Evolutionary conservation across 2,888 invertebrate genomes (phyloP).

Genomic region (Archaeoteleia sp.): DNA sequence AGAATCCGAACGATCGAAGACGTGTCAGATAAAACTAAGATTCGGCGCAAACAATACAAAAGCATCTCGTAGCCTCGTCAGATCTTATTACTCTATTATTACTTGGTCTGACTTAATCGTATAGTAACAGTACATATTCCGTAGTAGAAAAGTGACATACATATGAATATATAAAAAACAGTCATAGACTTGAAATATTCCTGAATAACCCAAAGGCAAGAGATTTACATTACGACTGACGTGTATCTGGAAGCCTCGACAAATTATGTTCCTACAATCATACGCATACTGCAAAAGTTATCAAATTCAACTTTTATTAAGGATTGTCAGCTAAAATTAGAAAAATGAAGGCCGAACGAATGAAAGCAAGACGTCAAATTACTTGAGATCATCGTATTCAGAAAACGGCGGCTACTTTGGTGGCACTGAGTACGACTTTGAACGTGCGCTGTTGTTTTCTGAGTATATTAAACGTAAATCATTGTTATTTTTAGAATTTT

Average conservation of each 20-base stretch:
- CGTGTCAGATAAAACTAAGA: slow-evolving; percentile 13
- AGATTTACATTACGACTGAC: slow-evolving; percentile 45
- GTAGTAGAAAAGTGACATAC: slow-evolving; percentile 46
- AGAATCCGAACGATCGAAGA: slow-evolving; percentile 21
- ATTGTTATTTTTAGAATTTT: too few relatives aligned
- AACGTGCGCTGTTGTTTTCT: too few relatives aligned
- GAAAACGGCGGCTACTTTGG: too few relatives aligned
- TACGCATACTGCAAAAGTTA: slow-evolving; percentile 30
- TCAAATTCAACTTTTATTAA: slow-evolving; percentile 2
- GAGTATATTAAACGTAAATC: too few relatives aligned
- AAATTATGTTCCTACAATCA: slow-evolving; percentile 33
- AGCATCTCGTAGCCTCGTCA: slow-evolving; percentile 29
- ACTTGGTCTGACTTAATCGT: slow-evolving; percentile 45
- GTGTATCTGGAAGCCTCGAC: slow-evolving; percentile 50
- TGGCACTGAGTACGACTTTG: too few relatives aligned
- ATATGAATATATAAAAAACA: slow-evolving; percentile 45
- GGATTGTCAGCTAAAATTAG: too few relatives aligned
- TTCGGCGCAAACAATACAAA: slow-evolving; percentile 20
- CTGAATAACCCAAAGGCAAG: slow-evolving; percentile 53
- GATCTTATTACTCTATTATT: slow-evolving; percentile 47
- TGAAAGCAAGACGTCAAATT: too few relatives aligned
- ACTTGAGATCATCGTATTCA: too few relatives aligned
- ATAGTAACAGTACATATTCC: slow-evolving; percentile 28
- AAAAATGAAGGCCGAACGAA: background rate
- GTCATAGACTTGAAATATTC: slow-evolving; percentile 46